Conservation (phyloP, 2,113 vertebrate species). For the Oncorhynchus masou region DNA sequence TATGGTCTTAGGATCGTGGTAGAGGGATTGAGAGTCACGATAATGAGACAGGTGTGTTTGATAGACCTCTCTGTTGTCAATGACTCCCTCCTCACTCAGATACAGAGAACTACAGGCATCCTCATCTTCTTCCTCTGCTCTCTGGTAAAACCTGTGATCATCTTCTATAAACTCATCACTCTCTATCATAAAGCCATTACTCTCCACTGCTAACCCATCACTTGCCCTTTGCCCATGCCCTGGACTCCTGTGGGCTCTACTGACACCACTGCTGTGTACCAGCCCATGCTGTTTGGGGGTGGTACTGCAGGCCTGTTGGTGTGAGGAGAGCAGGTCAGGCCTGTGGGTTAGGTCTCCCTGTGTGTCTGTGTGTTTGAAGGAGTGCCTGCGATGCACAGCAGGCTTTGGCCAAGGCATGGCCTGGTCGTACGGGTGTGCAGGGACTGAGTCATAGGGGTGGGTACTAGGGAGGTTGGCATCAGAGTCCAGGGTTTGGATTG, state of each 20-base stretch:
- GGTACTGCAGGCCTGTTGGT: slow-evolving; percentile 50
- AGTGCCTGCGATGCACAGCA: slow-evolving; percentile 71
- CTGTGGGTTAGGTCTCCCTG: slow-evolving; percentile 46
- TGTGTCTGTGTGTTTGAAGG: slow-evolving; percentile 54
- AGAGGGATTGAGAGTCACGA: slow-evolving; percentile 38
- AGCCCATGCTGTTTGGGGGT: slow-evolving; percentile 37
- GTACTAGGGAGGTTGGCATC: slow-evolving; percentile 5
- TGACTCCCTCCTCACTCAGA: slow-evolving; percentile 67
- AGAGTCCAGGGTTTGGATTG: slow-evolving; percentile 20
- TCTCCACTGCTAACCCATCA: slow-evolving; percentile 53
- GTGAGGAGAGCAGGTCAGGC: slow-evolving; percentile 47
- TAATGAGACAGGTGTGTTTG: slow-evolving; percentile 26
- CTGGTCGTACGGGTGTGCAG: slow-evolving; percentile 34
- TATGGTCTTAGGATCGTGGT: slow-evolving; percentile 30
- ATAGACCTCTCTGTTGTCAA: slow-evolving; percentile 47
- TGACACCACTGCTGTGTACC: not conserved
- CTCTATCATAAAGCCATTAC: slow-evolving; percentile 39
- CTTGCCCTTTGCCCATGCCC: slow-evolving; percentile 42
- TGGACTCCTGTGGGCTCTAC: slow-evolving; percentile 24
- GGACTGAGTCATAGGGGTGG: slow-evolving; percentile 34
- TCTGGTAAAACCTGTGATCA: slow-evolving; percentile 64
- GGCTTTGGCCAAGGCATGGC: slow-evolving; percentile 58
- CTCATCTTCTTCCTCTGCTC: slow-evolving; percentile 54
- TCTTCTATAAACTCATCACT: slow-evolving; percentile 66
- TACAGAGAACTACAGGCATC: slow-evolving; percentile 74